A percentile compares a stretch with the other conserved stretches of the same genome.
Evolutionary conservation across 2,888 invertebrate species (phyloP).

Genomic region (Melangyna quadrimaculata): DNA sequence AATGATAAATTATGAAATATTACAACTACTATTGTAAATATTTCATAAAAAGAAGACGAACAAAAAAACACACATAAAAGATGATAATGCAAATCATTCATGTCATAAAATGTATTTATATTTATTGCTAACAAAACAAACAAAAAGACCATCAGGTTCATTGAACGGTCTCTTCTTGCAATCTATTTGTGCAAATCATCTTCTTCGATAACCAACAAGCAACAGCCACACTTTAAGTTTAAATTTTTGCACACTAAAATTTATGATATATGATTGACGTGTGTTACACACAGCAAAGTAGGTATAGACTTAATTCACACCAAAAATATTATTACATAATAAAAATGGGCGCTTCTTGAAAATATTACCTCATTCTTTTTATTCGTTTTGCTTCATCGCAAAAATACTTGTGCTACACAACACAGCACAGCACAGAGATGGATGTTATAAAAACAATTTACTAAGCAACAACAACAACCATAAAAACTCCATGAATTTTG

Average conservation of each 20-base stretch:
- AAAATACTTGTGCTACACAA: background rate
- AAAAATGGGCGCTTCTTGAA: slow-evolving; percentile 14
- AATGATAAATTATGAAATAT: background rate
- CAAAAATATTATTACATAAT: slow-evolving; percentile 44
- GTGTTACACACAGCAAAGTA: background rate
- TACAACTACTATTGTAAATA: background rate
- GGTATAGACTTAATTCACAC: background rate
- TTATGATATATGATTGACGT: slow-evolving; percentile 14
- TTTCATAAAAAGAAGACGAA: background rate
- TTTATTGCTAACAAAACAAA: slow-evolving; percentile 9
- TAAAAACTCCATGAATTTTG: background rate
- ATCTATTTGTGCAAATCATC: slow-evolving; percentile 25
- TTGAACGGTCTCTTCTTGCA: slow-evolving; percentile 37
- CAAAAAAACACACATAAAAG: background rate
- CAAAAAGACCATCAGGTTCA: slow-evolving; percentile 45
- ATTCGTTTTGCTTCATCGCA: slow-evolving; percentile 2
- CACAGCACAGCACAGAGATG: background rate
- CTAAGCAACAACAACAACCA: background rate
- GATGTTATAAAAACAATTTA: background rate
- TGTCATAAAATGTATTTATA: background rate
- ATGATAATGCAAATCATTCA: background rate
- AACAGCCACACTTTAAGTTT: background rate
- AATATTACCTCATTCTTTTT: slow-evolving; percentile 54
- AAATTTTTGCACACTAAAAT: slow-evolving; percentile 5
- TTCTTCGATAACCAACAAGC: background rate